Evolutionary conservation across 1,140 invertebrate genomes (phyloP).

Genomic region (Drosophila kanapiae): DNA sequence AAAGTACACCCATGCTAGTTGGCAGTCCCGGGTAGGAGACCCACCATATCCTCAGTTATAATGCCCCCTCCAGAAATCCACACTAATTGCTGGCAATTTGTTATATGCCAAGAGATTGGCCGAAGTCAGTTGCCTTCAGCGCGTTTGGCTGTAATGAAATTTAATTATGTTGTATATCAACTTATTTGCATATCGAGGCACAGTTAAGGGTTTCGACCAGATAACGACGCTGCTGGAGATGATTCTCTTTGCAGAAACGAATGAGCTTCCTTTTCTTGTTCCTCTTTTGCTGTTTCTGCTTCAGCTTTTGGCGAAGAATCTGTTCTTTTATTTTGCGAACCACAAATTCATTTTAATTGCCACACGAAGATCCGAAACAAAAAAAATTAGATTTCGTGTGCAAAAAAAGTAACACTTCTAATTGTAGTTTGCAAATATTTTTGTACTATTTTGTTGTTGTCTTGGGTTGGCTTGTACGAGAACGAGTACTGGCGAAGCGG

Average conservation of each 20-base stretch:
- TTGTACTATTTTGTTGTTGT: constrained; percentile 28
- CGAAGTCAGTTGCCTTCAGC: constrained; percentile 34
- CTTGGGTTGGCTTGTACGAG: constrained; percentile 2
- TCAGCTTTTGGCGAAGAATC: constrained; percentile 14
- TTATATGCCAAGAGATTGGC: constrained; percentile 54
- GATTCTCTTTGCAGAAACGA: constrained; percentile 20
- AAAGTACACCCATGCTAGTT: background rate
- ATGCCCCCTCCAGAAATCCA: constrained; percentile 15
- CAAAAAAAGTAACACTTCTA: constrained; percentile 60
- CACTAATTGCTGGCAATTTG: constrained; percentile 78
- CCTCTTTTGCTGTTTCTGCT: constrained; percentile 14
- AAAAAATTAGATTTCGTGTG: constrained; percentile 68
- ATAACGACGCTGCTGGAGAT: constrained; percentile 26
- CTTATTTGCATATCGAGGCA: constrained; percentile 73
- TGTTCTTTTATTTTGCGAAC: constrained; percentile 27
- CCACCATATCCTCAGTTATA: constrained; percentile 3
- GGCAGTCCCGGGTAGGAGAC: background rate
- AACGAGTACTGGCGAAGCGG: constrained; percentile 56
- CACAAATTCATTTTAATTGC: constrained; percentile 72
- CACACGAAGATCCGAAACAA: constrained; percentile 26
- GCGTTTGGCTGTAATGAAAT: constrained; percentile 77
- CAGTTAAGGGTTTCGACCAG: constrained; percentile 55
- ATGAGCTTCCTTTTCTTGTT: constrained; percentile 53
- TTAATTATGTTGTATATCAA: constrained; percentile 81
- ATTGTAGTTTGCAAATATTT: constrained; percentile 44